These are phyloP conservation scores for Ptychochromis oligacanthus DNA, from an alignment of 2,113 vertebrate species.

Conservation along the genomic window DNA sequence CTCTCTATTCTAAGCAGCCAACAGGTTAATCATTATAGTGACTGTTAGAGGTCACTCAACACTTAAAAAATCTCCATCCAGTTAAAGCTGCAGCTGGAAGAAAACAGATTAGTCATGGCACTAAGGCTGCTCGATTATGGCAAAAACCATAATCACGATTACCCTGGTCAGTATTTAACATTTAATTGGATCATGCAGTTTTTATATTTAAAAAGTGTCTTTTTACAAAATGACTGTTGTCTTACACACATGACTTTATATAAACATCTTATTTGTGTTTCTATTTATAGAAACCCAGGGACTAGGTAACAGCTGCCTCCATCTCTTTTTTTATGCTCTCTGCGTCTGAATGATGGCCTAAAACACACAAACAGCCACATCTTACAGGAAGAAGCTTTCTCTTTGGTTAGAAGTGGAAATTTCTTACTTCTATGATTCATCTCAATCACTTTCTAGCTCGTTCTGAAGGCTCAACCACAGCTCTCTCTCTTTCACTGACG, in stretches of 20 bases:
- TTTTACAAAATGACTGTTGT: neutral
- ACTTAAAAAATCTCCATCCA: neutral
- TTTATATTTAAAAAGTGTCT: neutral
- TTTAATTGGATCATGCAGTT: too few species aligned
- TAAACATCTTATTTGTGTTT: neutral
- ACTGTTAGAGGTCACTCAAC: neutral
- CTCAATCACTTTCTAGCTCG: neutral
- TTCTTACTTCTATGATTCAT: neutral
- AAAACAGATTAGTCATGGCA: neutral
- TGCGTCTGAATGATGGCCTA: neutral
- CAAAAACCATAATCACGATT: neutral
- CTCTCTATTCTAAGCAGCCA: neutral
- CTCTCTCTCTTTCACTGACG: neutral
- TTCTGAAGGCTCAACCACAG: neutral
- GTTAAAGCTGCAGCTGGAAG: neutral
- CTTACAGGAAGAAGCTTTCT: neutral
- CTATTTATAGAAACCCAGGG: neutral
- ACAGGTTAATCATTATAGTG: neutral
- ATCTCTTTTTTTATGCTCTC: neutral
- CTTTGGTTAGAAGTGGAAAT: neutral
- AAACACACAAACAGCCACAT: neutral
- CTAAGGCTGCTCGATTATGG: neutral
- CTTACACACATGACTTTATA: neutral
- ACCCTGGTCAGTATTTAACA: too few species aligned
- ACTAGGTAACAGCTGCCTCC: neutral